Evolutionary conservation across 2,888 invertebrate genomes (phyloP).

Genomic region (Phyllotreta cruciferae): DNA sequence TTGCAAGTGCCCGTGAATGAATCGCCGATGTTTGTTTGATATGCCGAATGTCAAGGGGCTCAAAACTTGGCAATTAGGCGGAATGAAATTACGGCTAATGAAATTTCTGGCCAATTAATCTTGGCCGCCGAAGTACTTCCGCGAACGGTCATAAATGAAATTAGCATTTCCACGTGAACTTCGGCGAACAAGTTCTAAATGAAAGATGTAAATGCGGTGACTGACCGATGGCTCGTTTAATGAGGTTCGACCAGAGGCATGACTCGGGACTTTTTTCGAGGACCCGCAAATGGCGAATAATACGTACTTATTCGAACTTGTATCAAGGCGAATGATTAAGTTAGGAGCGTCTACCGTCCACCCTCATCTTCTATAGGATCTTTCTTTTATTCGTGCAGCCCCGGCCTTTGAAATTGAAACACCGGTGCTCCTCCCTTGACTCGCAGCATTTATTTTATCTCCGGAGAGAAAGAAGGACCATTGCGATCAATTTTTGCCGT

Average conservation of each 20-base stretch:
- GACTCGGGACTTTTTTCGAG: neutral
- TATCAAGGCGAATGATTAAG: no score
- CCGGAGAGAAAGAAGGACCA: no score
- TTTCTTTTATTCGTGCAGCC: conserved; percentile 5
- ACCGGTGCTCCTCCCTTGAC: no score
- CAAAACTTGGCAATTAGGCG: conserved; percentile 26
- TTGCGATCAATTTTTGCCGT: no score
- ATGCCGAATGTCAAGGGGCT: conserved; percentile 17
- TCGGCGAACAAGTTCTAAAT: conserved; percentile 28
- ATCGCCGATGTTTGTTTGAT: neutral
- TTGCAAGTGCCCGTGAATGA: no score
- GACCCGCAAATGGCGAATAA: neutral
- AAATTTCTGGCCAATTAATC: conserved; percentile 35
- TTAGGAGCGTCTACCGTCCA: no score
- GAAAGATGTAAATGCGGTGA: conserved; percentile 38
- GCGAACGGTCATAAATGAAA: conserved; percentile 29
- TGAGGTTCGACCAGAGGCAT: conserved; percentile 18
- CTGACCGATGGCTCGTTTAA: conserved; percentile 38
- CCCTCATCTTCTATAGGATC: neutral
- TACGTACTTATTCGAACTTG: neutral
- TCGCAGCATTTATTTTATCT: no score
- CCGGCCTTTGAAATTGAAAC: neutral
- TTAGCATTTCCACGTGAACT: conserved; percentile 32
- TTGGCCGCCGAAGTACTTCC: conserved; percentile 28
- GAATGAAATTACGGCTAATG: conserved; percentile 30